Conservation (phyloP, 1,140 invertebrate species). For the Vanessa tameamea region DNA sequence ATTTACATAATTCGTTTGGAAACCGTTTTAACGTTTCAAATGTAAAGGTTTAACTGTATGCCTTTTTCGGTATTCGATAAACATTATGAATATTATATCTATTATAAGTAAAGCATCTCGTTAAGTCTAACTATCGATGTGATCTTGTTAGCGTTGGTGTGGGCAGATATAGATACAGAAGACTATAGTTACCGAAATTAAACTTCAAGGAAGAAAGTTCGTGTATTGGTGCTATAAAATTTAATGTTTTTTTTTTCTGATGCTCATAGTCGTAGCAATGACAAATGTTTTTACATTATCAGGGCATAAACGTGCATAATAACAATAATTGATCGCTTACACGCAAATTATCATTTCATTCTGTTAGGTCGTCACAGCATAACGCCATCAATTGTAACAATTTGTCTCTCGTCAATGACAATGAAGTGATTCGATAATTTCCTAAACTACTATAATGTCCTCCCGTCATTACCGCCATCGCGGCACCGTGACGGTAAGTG, state of each 20-base stretch:
- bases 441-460: conserved; percentile 28
- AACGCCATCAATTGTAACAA: conserved; percentile 33
- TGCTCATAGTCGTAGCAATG: background rate
- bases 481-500: conserved; percentile 37
- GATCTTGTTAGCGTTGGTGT: too few species aligned
- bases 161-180: too few species aligned
- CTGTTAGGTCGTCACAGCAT: conserved; percentile 15
- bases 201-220: too few species aligned
- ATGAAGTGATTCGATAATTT: conserved; percentile 40
- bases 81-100: background rate
- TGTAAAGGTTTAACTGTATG: background rate
- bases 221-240: too few species aligned
- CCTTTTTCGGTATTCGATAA: background rate
- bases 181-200: too few species aligned
- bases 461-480: conserved; percentile 21
- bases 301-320: background rate
- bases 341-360: conserved; percentile 24
- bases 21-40: background rate
- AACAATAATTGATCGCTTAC: conserved; percentile 10
- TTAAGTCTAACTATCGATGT: too few species aligned
- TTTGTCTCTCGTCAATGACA: conserved; percentile 30
- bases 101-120: too few species aligned
- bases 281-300: background rate
- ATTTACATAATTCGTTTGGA: background rate
- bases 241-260: background rate